Evolutionary conservation across 2,797 vertebrate genomes (phyloP), one percentile per base, ranked within the genome.

Genomic region (Hippopotamyrus pictus): DNA sequence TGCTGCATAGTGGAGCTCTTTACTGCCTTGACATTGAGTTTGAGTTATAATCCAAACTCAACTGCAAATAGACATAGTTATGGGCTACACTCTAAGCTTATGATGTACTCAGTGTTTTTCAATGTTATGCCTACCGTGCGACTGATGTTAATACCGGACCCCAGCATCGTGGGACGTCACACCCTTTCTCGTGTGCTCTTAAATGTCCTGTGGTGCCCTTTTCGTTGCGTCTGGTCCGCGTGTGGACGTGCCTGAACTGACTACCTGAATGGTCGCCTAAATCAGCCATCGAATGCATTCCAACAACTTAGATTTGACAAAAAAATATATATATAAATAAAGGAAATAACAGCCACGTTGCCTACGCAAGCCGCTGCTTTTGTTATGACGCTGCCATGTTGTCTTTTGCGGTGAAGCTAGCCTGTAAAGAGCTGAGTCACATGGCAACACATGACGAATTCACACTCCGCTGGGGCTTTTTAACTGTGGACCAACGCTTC

Each of bases 241-340:
- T 85, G 87, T 88, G 89, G 86, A 90, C 25, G 65, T 84, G 51
- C 73, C 79, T 8, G 25, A 84, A 76, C 46, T 73, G 33, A 54
- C 53, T 88, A 37, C 76, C 86, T 65, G 53, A 33, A 17, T 2
- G 51, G 51, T 87, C 89, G 29, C 73, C 11, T 51, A 84, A 83
- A 37, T 88, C 19, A 85, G 89, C 76, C 46, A n/a, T 88, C 53
- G 11, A 90, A 90, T 90, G 79, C 89, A 90, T 90, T 90, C 89
- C 86, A 82, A 88, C 41, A 33, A 22, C 41, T 90, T 85, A 29
- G 41, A 57, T 88, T 88, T 89, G n/a, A 87, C 33, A 73, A 22
- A 85, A 44, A 51, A 29, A 48, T 22, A 86, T 53, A 53, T 54
- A 19, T 41, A 69, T 65, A 65, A 73, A 86, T 33, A 14, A n/a